Evolutionary conservation across 2,888 invertebrate genomes (phyloP), one percentile per base, ranked within the genome.

Genomic region (Ernsta delagoae): DNA sequence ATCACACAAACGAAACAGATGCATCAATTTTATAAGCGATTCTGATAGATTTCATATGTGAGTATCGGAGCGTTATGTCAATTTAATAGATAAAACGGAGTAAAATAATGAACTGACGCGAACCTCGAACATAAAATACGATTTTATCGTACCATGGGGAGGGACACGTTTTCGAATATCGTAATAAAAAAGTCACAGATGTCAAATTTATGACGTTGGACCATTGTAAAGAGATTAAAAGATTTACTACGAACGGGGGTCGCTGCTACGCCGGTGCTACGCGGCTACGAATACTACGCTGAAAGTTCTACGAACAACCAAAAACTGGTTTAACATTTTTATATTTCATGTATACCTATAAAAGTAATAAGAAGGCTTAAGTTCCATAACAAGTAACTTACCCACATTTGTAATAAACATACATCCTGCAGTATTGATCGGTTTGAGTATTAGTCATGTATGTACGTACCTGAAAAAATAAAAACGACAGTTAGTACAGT

Each of bases 131-230:
- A 91, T 92, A 92, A 92, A 93, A 90, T 85, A 89, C 86, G 91
- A 91, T 92, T 92, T 91, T 91, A 92, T 92, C 90, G 89, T 88
- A 82, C 92, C 91, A 82, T 84, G 74, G 92, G 92, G 92, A 92
- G 89, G 82, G 84, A 85, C 90, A 88, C 89, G 89, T 88, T 88
- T 90, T 88, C 89, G 89, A 90, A 90, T 91, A 91, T 89, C 87
- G 92, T 90, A 89, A 91, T 92, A 92, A 92, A 93, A 92, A 93
- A 92, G 89, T 92, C 92, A 88, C 92, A 92, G 90, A 92, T 92
- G 92, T 92, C 90, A 90, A 91, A 93, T 93, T 93, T 93, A 93
- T 92, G 90, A 90, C 87, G 83, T 85, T 77, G 88, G 88, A 88
- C 90, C 90, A 91, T 90, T 92, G 92, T 89, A 90, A 90, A 92